Conservation (phyloP, 2,113 vertebrate genomes). For the Desmodus rotundus region DNA sequence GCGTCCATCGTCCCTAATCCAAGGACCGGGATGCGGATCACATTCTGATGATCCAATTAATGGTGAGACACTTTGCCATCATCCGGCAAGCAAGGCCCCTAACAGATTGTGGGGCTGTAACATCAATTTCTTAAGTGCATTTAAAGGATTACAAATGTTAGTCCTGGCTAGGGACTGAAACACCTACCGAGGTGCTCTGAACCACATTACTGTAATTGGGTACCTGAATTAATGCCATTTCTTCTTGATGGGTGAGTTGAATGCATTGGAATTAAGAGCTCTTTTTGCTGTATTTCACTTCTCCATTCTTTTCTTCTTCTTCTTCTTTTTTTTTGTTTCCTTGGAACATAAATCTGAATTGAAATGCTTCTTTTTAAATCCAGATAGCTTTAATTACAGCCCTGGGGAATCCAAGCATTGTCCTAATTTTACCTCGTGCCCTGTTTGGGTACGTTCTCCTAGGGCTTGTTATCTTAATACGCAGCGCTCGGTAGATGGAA, state of each 20-base stretch:
- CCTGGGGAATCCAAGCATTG: conserved; percentile 57
- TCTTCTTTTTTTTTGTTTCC: background rate
- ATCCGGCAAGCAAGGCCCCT: conserved; percentile 90
- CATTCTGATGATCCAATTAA: conserved; percentile 99
- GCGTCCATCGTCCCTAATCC: conserved; percentile 97
- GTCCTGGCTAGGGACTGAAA: conserved; percentile 87
- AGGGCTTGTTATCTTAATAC: conserved; percentile 58
- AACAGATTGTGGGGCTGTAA: conserved; percentile 92
- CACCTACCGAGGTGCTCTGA: conserved; percentile 86
- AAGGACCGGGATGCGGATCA: conserved; percentile 91
- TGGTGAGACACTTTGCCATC: conserved; percentile 89
- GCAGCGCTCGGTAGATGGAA: background rate
- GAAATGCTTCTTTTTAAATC: conserved; percentile 71
- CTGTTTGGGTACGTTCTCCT: conserved; percentile 66
- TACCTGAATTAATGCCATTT: conserved; percentile 86
- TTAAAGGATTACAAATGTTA: conserved; percentile 99
- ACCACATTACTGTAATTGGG: conserved; percentile 93
- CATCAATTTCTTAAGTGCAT: conserved; percentile 99
- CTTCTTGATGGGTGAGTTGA: conserved; percentile 76
- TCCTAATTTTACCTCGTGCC: conserved; percentile 69
- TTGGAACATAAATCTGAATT: conserved; percentile 70
- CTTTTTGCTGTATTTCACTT: conserved; percentile 74
- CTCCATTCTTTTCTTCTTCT: background rate
- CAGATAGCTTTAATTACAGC: conserved; percentile 79
- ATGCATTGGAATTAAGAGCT: conserved; percentile 76